phyloP scores from a whole-genome alignment of 1,140 invertebrate genomes.

The Oncopeltus fasciatus region DNA sequence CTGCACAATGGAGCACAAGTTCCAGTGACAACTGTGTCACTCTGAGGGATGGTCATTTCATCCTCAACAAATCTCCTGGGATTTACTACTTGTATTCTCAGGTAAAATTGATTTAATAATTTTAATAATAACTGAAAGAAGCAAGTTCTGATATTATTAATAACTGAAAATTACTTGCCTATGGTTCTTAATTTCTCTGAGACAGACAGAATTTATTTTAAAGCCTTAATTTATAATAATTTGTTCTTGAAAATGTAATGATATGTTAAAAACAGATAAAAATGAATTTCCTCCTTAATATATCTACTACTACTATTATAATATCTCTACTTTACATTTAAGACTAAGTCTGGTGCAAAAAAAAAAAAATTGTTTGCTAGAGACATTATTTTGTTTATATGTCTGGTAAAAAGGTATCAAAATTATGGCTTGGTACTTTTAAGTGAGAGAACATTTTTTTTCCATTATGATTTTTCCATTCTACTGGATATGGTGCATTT shows the following conservation, averaged over 20 bases:
- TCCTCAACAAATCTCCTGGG: conserved; percentile 25
- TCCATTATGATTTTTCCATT: no score
- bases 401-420: no score
- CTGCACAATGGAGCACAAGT: conserved; percentile 13
- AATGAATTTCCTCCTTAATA: no score
- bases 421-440: no score
- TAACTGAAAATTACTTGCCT: not conserved
- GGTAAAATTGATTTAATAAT: conserved; percentile 21
- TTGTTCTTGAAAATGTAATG: not conserved
- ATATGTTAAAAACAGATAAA: not conserved
- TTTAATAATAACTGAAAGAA: not conserved
- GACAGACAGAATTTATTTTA: not conserved
- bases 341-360: no score
- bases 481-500: no score
- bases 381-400: no score
- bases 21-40: conserved; percentile 10
- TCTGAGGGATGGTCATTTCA: conserved; percentile 24
- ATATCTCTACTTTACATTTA: no score
- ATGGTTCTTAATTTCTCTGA: not conserved
- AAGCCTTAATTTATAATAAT: not conserved
- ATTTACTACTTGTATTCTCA: conserved; percentile 31
- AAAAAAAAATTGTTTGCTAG: no score
- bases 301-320: no score
- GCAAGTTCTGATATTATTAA: not conserved
- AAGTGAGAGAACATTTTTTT: no score